A percentile compares a stretch with the other conserved stretches of the same genome.
Evolutionary conservation across 2,888 invertebrate species (phyloP).

Genomic region (Melipona beecheii): DNA sequence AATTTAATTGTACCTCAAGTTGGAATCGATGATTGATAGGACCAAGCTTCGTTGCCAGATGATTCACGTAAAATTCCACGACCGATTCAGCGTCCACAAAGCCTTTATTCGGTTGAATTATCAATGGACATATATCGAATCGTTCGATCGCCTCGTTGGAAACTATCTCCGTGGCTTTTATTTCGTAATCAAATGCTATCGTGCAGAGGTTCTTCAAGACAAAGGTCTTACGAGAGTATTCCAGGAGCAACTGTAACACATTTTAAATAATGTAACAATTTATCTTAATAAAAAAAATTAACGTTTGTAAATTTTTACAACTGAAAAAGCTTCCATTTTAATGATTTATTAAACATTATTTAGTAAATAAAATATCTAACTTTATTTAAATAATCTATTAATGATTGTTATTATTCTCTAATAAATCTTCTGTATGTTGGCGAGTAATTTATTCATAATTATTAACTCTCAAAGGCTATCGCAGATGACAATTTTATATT

Average conservation of each 20-base stretch:
- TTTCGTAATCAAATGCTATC: constrained; percentile 71
- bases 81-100: constrained; percentile 83
- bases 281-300: neutral
- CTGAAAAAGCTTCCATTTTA: neutral
- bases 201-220: constrained; percentile 85
- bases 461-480: too few species aligned
- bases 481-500: too few species aligned
- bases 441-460: too few species aligned
- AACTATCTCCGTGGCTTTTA: constrained; percentile 32
- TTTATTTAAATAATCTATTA: too few species aligned
- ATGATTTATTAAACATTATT: too few species aligned
- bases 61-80: constrained; percentile 84
- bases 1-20: constrained; percentile 71
- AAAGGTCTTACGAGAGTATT: constrained; percentile 76
- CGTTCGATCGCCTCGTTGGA: neutral
- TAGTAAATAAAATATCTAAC: too few species aligned
- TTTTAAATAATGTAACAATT: neutral
- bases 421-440: too few species aligned
- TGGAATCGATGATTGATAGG: constrained; percentile 84
- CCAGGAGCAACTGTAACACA: constrained; percentile 80
- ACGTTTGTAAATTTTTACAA: neutral
- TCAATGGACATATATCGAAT: constrained; percentile 42
- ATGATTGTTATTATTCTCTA: too few species aligned
- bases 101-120: constrained; percentile 76
- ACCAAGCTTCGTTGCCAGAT: constrained; percentile 86